phyloP scores from a whole-genome alignment of 2,113 vertebrate genomes.

The Amblyopsis rosae region DNA sequence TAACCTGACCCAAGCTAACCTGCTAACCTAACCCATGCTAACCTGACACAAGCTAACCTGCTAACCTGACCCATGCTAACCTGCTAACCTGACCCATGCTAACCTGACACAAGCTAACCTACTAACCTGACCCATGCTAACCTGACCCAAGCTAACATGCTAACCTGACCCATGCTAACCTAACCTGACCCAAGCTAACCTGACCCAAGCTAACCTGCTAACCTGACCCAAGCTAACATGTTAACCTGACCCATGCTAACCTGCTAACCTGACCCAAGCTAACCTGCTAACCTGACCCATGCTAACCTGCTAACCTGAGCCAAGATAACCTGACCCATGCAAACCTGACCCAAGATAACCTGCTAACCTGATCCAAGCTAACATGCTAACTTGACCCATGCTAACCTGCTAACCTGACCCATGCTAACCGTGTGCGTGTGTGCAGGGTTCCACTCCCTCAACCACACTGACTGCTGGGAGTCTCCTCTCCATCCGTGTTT shows the following conservation, averaged over 20 bases:
- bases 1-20: too few species aligned
- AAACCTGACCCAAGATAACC: background rate
- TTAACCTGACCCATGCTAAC: background rate
- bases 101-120: too few species aligned
- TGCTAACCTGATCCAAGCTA: slow-evolving; percentile 29
- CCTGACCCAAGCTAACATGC: too few species aligned
- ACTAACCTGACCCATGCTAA: too few species aligned
- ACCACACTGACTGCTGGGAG: slow-evolving; percentile 83
- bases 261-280: background rate
- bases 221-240: too few species aligned
- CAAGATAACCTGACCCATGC: slow-evolving; percentile 23
- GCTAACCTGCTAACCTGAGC: background rate
- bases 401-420: background rate
- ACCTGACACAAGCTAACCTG: too few species aligned
- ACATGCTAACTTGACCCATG: background rate
- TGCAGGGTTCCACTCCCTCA: slow-evolving; percentile 82
- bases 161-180: too few species aligned
- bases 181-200: too few species aligned
- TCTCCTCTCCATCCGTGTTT: slow-evolving; percentile 84
- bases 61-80: too few species aligned
- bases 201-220: too few species aligned
- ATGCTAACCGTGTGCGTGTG: background rate
- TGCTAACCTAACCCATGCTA: too few species aligned
- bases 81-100: too few species aligned
- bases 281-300: slow-evolving; percentile 27